Evolutionary conservation across 1,140 invertebrate genomes (phyloP).

Genomic region (Heliconius nattereri): DNA sequence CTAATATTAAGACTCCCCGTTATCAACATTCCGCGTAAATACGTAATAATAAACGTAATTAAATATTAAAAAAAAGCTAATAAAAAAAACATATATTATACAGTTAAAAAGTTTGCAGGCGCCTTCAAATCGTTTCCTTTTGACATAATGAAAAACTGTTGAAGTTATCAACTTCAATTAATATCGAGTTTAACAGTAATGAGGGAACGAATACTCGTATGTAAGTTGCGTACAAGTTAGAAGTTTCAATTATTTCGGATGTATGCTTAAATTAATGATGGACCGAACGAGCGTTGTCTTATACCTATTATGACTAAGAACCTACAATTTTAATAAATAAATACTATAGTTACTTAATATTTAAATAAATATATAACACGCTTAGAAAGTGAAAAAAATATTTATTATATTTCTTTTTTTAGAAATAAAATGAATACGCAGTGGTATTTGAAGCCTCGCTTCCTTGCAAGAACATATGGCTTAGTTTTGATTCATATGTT

Average conservation of each 20-base stretch:
- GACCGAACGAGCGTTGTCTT: background rate
- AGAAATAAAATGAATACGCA: no score
- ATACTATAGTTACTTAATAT: no score
- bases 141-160: constrained; percentile 22
- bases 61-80: background rate
- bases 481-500: no score
- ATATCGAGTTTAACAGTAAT: constrained; percentile 20
- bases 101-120: background rate
- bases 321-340: background rate
- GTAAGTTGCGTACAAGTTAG: constrained; percentile 16
- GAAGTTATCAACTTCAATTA: constrained; percentile 16
- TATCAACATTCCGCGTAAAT: no score
- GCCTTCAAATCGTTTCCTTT: background rate
- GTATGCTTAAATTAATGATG: constrained; percentile 10
- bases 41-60: no score
- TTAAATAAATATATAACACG: no score
- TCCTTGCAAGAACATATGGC: no score
- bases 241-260: constrained; percentile 6
- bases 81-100: background rate
- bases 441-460: no score
- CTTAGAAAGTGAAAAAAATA: no score
- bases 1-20: no score
- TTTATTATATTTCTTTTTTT: no score
- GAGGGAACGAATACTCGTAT: background rate
- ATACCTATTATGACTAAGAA: background rate